Base-by-base conservation (phyloP, 2,113 vertebrate genomes). In the Pimephales promelas region DNA sequence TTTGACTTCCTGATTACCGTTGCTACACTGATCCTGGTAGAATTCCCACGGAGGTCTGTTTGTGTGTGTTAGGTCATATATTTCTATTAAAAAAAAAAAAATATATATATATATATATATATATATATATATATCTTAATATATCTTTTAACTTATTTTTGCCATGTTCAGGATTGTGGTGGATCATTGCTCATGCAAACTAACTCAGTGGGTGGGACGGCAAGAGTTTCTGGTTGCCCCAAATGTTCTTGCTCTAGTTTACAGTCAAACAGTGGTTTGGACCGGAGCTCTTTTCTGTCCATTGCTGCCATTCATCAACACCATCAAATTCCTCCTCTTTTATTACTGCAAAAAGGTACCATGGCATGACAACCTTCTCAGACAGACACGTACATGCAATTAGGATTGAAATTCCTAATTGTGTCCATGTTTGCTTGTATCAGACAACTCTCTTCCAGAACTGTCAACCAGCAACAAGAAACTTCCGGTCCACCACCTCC, bases 201-300 rank as follows among this genome's bases (percentile, higher is more conserved):
- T 95, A 85, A 73, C 91, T 20, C 92, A 92, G 72, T 87, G 87
- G 84, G 82, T 93, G 20, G 94, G 95, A 0, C 92, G 94, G 0
- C 96, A 95, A 91, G 96, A 97, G 88, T 98, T 97, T 87, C 81
- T 92, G 70, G 94, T 98, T 52, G 89, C 96, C 0, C 56, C 92
- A n/a, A 95, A 96, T 3, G 95, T 98, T 14, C 92, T 98, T 26
- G 94, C 92, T 6, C 91, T 97, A 72, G 94, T 96, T 76, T 97
- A 97, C 1, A 90, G 93, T 24, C 97, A 98, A 90, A 97, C 95
- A 0, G 93, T 97, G 64, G 96, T 96, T 86, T 98, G 97, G 97
- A 92, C 93, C 0, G 97, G 97, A 10, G 93, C 95, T 47, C 92
- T 97, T 24, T 98, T 96, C 92, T 96, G 95, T 88, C 97, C 97